A percentile compares a stretch with the other conserved stretches of the same genome.
phyloP scores from a whole-genome alignment of 2,113 vertebrate genomes.

The Centropus bengalensis region DNA sequence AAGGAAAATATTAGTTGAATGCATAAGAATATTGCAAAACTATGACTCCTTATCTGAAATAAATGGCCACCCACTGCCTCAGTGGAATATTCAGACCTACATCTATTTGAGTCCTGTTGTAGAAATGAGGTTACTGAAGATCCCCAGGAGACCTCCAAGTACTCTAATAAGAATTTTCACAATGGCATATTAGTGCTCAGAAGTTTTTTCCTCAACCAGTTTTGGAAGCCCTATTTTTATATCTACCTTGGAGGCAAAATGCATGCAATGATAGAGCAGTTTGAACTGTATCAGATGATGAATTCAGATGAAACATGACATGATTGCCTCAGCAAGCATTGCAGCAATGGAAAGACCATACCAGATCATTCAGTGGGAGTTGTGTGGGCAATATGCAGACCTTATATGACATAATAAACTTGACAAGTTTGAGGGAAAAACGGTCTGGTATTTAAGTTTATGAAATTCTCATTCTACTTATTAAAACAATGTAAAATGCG shows the following conservation, averaged over 20 bases:
- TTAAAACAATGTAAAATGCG: not conserved
- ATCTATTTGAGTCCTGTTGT: not conserved
- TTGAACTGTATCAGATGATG: not conserved
- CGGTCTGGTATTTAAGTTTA: not conserved
- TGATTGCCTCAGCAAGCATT: not conserved
- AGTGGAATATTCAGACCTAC: not conserved
- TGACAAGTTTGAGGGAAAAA: not conserved
- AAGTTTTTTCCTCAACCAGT: not conserved
- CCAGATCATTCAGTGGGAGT: not conserved
- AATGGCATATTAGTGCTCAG: not conserved
- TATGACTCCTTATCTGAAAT: not conserved
- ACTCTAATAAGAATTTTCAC: not conserved
- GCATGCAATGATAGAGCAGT: not conserved
- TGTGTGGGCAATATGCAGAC: not conserved
- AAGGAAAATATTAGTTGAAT: not conserved
- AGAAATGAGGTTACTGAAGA: not conserved
- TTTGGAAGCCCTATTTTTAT: constrained; percentile 24
- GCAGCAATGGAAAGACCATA: not conserved
- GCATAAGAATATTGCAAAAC: not conserved
- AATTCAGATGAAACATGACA: not conserved
- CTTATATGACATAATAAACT: not conserved
- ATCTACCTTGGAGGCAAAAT: not conserved
- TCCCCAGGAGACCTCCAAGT: not conserved
- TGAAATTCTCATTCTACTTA: not conserved
- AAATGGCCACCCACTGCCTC: not conserved